Base-by-base conservation (phyloP, 92 coral and sea anemone genomes). In the Pocillopora meandrina region DNA sequence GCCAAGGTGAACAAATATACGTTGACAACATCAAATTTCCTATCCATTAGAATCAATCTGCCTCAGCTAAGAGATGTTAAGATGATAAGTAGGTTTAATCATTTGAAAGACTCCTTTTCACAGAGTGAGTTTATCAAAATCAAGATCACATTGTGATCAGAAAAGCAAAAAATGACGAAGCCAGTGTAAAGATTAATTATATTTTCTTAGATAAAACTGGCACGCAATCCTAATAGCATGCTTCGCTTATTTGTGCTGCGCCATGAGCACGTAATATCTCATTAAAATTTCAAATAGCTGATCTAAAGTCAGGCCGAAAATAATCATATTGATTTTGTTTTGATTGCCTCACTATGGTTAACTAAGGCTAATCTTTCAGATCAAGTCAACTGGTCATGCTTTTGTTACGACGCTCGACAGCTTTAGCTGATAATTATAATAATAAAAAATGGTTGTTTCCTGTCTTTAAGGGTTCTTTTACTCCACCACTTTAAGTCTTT, bases 321-420 rank as follows among this genome's bases (percentile, higher is more conserved):
- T 59, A 16, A 5, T 33, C 60, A 71, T 81, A 81, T 81, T 71
- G 77, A 59, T 67, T 36, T 33, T 81, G 85, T 81, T 81, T 81
- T 81, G 12, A 1, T n/a, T 19, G 61, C 17, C 58, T 71, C 77
- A 42, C 85, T 57, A 70, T 81, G 85, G 85, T 81, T 70, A 70
- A 70, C 47, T 4, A 70, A 35, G 33, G 74, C 56, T 42, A 42
- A 34, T 34, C 52, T 42, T 42, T 42, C 52, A 42, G 52, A 42
- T 42, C 52, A 42, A 42, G 52, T 42, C 52, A 42, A 42, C 52
- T 42, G 52, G 52, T 3, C 52, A 2, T 42, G 52, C 8, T 42
- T 42, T 42, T 42, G 52, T 3, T 42, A 7, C 52, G 52, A 7
- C 52, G 52, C 8, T 42, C 52, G 52, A 42, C 5, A 42, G 52